Evolutionary conservation across 2,113 vertebrate genomes (phyloP).

Genomic region (Ctenodactylus gundi): DNA sequence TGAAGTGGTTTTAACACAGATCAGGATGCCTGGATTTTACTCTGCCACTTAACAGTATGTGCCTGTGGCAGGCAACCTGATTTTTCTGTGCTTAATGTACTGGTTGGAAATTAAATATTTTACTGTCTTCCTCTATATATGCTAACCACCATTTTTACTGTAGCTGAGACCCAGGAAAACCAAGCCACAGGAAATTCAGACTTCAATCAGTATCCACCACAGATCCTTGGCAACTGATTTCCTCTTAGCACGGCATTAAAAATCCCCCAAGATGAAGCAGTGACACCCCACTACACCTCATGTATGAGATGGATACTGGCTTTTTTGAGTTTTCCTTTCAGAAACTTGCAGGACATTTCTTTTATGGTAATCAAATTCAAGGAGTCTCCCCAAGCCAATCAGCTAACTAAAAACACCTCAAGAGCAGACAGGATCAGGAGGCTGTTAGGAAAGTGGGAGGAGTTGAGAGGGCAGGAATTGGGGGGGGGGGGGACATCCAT

Average conservation of each 20-base stretch:
- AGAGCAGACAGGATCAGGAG: neutral
- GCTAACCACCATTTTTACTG: neutral
- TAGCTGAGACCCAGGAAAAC: neutral
- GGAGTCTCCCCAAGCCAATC: neutral
- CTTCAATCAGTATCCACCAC: neutral
- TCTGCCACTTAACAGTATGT: neutral
- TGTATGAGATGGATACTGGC: neutral
- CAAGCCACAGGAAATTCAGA: neutral
- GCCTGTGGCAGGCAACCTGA: neutral
- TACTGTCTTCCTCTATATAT: no score
- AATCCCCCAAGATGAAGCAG: neutral
- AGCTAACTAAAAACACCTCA: no score
- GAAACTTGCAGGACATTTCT: neutral
- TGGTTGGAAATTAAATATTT: neutral
- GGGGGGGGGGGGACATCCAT: no score
- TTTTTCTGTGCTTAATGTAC: neutral
- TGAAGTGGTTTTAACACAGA: fast-evolving
- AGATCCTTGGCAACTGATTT: neutral
- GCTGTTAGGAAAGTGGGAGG: no score
- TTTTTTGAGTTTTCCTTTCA: neutral
- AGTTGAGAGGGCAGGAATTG: neutral
- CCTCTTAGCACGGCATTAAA: neutral
- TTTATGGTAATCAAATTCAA: neutral
- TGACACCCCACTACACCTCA: neutral
- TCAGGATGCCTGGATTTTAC: neutral